A percentile compares a stretch with the other conserved stretches of the same genome.
phyloP scores from a whole-genome alignment of 2,797 vertebrate species.

The Lerista edwardsae region DNA sequence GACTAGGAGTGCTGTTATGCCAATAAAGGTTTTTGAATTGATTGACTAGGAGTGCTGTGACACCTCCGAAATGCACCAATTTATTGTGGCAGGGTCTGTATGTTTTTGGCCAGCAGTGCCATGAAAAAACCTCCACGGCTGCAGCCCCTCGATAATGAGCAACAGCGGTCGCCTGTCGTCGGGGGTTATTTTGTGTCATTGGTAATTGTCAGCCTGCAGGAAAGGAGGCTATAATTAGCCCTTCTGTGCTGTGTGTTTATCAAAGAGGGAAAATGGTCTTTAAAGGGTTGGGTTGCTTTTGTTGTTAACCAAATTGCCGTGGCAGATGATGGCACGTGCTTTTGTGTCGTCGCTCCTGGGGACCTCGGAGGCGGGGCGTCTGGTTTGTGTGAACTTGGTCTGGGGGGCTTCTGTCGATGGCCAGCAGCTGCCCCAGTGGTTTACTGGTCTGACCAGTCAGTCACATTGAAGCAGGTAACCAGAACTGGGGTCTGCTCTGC shows the following conservation, averaged over 20 bases:
- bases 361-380: slow-evolving; percentile 38
- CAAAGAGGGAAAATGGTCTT: slow-evolving; percentile 38
- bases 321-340: slow-evolving; percentile 40
- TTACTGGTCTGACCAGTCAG: neutral
- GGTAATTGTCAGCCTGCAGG: slow-evolving; percentile 39
- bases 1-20: neutral
- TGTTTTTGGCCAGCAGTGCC: neutral
- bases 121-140: neutral
- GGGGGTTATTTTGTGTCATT: slow-evolving; percentile 29
- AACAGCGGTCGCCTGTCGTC: slow-evolving; percentile 29
- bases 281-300: slow-evolving; percentile 24
- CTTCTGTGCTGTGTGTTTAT: slow-evolving; percentile 37
- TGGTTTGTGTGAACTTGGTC: slow-evolving; percentile 30
- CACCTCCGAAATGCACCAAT: neutral
- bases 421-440: neutral
- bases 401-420: rapidly evolving
- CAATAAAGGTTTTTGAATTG: no score
- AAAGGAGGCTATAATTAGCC: slow-evolving; percentile 52
- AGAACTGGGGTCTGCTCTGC: no score
- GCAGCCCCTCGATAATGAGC: neutral
- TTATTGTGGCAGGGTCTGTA: neutral
- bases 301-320: slow-evolving; percentile 24
- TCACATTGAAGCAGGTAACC: no score
- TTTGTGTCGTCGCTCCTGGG: neutral
- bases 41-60: neutral